Evolutionary conservation across 92 coral and sea anemone species (phyloP).

Genomic region (Galaxea fascicularis): DNA sequence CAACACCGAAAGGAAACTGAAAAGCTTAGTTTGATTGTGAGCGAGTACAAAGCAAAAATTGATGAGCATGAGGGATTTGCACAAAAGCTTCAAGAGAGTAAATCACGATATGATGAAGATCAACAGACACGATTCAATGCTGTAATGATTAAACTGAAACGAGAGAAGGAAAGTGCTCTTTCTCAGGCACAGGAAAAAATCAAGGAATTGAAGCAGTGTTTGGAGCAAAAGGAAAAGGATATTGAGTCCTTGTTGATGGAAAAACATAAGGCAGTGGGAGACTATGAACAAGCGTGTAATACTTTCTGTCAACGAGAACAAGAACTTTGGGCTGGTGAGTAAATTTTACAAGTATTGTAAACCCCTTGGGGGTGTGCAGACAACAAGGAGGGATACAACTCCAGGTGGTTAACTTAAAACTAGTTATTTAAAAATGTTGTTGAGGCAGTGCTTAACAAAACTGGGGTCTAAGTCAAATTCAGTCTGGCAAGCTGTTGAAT

Average conservation of each 20-base stretch:
- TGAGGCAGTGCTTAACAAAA: too few relatives aligned
- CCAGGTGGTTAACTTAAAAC: too few relatives aligned
- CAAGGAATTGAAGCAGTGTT: conserved; percentile 48
- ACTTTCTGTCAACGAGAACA: conserved; percentile 64
- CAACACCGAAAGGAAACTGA: conserved; percentile 58
- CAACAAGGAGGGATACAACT: too few relatives aligned
- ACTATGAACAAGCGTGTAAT: conserved; percentile 49
- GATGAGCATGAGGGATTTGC: conserved; percentile 77
- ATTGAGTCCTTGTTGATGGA: conserved; percentile 64
- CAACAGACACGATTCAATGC: conserved; percentile 95
- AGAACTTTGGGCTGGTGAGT: conserved; percentile 47
- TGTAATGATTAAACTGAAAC: conserved; percentile 81
- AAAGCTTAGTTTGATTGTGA: conserved; percentile 46
- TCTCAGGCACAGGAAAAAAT: conserved; percentile 76
- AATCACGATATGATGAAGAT: conserved; percentile 84
- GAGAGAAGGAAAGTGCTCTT: conserved; percentile 86
- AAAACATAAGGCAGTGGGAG: conserved; percentile 62
- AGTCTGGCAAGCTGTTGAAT: too few relatives aligned
- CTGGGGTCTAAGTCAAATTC: too few relatives aligned
- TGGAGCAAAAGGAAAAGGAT: conserved; percentile 63
- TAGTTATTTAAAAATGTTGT: too few relatives aligned
- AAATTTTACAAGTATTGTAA: too few relatives aligned
- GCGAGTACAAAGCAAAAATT: conserved; percentile 56
- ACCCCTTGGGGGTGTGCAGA: too few relatives aligned
- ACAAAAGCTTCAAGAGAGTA: conserved; percentile 66